A percentile compares a stretch with the other conserved stretches of the same genome.
Conservation (phyloP, 2,888 invertebrate genomes). For the Dryadula phaetusa region DNA sequence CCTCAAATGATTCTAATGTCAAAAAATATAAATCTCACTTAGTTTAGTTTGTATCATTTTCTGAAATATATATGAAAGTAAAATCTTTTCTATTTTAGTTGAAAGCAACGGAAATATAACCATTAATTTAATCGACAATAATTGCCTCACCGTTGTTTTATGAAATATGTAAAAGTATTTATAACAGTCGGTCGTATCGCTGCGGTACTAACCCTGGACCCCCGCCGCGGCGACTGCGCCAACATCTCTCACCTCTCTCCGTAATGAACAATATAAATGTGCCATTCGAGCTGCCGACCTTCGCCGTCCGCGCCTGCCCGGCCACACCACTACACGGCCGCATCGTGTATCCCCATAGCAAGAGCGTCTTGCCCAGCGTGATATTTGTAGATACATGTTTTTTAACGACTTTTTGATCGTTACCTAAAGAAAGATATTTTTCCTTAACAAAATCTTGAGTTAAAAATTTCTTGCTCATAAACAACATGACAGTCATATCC, state of each 20-base stretch:
- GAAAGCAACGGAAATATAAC: neutral
- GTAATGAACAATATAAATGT: slow-evolving; percentile 82
- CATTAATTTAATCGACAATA: neutral
- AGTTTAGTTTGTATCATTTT: too few species aligned
- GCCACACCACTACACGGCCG: neutral
- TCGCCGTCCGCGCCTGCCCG: slow-evolving; percentile 45
- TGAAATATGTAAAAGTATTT: slow-evolving; percentile 13
- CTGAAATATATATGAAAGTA: too few species aligned
- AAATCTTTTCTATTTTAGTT: neutral
- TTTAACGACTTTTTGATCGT: slow-evolving; percentile 19
- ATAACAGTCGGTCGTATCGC: slow-evolving; percentile 13
- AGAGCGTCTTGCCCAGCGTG: slow-evolving; percentile 7
- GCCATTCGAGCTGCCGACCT: slow-evolving; percentile 62
- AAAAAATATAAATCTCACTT: neutral
- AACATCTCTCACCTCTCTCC: slow-evolving; percentile 80
- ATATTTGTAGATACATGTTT: slow-evolving; percentile 16
- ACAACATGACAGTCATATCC: neutral
- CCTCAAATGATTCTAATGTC: neutral
- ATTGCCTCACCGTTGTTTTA: neutral
- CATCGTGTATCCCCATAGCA: neutral
- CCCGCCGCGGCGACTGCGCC: slow-evolving; percentile 74
- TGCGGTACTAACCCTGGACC: slow-evolving; percentile 64
- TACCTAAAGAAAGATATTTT: neutral
- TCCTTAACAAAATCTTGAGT: slow-evolving; percentile 3
- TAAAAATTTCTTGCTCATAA: neutral